Evolutionary conservation across 2,888 invertebrate genomes (phyloP), one percentile per base, ranked within the genome.

Genomic region (Odontocolon sp.): DNA sequence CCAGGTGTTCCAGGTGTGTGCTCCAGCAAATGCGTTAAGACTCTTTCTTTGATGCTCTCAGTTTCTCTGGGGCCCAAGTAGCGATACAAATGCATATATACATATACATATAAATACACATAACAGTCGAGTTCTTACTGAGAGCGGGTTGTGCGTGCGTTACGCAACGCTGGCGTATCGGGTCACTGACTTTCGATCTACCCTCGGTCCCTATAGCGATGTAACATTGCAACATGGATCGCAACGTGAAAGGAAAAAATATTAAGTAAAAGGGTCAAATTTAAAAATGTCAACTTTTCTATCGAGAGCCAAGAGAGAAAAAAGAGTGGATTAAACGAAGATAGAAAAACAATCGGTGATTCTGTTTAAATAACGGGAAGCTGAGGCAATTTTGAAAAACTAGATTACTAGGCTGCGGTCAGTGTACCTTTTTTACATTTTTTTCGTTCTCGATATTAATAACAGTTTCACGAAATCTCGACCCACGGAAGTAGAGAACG

Each of bases 1-100:
- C 64, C 67, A 71, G 67, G 54, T 76, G 76, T 71, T 71, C 61
- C 70, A 76, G 66, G 64, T 70, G 64, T 59, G 36, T 63, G 45
- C 33, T 59, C 40, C 59, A 16, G 38, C 64, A 18, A 64, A 52
- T 36, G 50, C 50, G 23, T 38, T 52, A 40, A 52, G 36, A 31
- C 64, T 66, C 64, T 57, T 56, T 47, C 33, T 45, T 59, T 50
- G 47, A 56, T 61, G 31, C 47, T 63, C 57, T 45, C 61, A 38
- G 61, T 69, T 69, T 56, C 63, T 50, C 56, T 8, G 26, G 31
- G 45, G 23, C 63, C 50, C 31, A 40, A 45, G 9, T 4, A 52
- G 28, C 31, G 31, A 52, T 52, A 26, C 16, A 57, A 16, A 57
- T 47, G n/a, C 59, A 40, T 28, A 52, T 42, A 42, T 67, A 16